phyloP scores from a whole-genome alignment of 2,797 vertebrate genomes.

The Neosilurus mollespiculum region DNA sequence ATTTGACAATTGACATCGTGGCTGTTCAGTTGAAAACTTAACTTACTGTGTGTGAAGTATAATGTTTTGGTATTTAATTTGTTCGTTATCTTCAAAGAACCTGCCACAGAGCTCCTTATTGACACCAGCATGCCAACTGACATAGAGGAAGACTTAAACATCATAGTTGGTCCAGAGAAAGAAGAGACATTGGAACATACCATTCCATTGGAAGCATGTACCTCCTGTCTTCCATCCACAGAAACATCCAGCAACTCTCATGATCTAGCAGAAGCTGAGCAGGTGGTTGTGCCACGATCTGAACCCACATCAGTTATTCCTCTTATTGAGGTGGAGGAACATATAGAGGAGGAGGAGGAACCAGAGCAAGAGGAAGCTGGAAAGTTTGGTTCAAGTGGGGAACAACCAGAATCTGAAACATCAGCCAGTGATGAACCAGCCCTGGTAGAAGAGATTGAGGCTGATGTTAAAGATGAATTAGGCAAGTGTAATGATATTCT shows the following conservation, averaged over 20 bases:
- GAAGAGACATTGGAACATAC: conserved; percentile 27
- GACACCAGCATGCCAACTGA: conserved; percentile 55
- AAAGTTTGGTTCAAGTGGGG: conserved; percentile 13
- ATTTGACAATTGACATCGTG: neutral
- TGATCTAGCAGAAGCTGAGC: conserved; percentile 37
- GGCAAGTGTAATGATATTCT: conserved; percentile 17
- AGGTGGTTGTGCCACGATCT: neutral
- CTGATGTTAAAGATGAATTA: conserved; percentile 23
- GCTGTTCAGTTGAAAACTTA: neutral
- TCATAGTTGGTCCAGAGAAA: neutral
- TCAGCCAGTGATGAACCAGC: conserved; percentile 17
- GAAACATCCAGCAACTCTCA: conserved; percentile 12
- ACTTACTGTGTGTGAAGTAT: neutral
- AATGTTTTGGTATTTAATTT: neutral
- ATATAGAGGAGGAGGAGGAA: conserved; percentile 69
- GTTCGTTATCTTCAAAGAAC: neutral
- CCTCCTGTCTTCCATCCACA: conserved; percentile 33
- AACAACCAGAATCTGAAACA: conserved; percentile 19
- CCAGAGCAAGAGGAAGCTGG: conserved; percentile 50
- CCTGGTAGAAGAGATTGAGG: conserved; percentile 39
- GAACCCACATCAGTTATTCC: neutral
- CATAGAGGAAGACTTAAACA: conserved; percentile 64
- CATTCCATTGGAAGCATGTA: conserved; percentile 44
- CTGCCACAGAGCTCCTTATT: conserved; percentile 47
- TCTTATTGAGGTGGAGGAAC: conserved; percentile 47